These are phyloP conservation scores for Drosophila merina DNA, from an alignment of 2,888 invertebrate genomes.

Conservation along the genomic window DNA sequence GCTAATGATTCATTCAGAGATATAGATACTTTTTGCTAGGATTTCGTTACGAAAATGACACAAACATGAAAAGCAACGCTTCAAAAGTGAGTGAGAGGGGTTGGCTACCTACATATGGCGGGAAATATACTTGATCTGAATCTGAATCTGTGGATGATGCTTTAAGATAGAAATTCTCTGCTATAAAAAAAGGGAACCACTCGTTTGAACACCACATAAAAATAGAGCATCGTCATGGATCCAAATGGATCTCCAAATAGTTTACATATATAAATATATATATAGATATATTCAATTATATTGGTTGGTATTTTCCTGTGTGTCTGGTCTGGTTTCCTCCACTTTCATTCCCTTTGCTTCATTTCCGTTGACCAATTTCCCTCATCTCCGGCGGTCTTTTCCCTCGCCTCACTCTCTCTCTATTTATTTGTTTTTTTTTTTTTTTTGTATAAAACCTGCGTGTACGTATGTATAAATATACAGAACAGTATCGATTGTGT, in stretches of 20 bases:
- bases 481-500: slow-evolving; percentile 47
- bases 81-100: slow-evolving; percentile 15
- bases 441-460: slow-evolving; percentile 46
- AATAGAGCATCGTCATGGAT: slow-evolving; percentile 67
- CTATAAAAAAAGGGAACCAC: slow-evolving; percentile 37
- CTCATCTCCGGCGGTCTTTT: slow-evolving; percentile 18
- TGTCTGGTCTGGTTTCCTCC: slow-evolving; percentile 25
- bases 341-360: slow-evolving; percentile 20
- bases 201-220: slow-evolving; percentile 66
- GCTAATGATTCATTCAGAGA: slow-evolving; percentile 22
- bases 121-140: not conserved
- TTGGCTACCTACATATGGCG: slow-evolving; percentile 3
- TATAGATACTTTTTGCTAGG: slow-evolving; percentile 7
- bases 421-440: slow-evolving; percentile 11
- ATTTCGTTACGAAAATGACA: slow-evolving; percentile 15
- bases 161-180: slow-evolving; percentile 9
- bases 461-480: slow-evolving; percentile 50
- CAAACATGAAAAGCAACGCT: slow-evolving; percentile 13
- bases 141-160: slow-evolving; percentile 5
- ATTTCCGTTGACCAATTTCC: slow-evolving; percentile 43
- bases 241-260: slow-evolving; percentile 71
- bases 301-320: slow-evolving; percentile 64
- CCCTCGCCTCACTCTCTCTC: slow-evolving; percentile 53
- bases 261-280: slow-evolving; percentile 74
- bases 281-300: slow-evolving; percentile 56